A percentile compares a stretch with the other conserved stretches of the same genome.
Conservation (phyloP, 2,797 vertebrate species). For the Rhinatrema bivittatum region DNA sequence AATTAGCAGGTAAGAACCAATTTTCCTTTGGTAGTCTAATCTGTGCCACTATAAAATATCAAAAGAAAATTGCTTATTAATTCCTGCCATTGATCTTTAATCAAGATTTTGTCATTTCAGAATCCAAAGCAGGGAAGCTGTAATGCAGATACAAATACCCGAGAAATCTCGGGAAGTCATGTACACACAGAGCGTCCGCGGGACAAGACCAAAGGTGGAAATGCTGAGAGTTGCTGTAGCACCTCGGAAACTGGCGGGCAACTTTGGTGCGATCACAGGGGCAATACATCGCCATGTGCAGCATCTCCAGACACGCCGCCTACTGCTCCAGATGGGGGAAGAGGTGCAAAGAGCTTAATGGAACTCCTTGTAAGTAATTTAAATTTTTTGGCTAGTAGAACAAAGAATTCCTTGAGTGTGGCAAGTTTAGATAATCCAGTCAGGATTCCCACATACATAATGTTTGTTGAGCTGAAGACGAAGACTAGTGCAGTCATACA, state of each 20-base stretch:
- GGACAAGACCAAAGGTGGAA: slow-evolving; percentile 77
- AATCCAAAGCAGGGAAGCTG: slow-evolving; percentile 62
- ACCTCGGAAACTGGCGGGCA: slow-evolving; percentile 59
- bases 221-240: slow-evolving; percentile 63
- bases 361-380: slow-evolving; percentile 82
- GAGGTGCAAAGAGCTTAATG: slow-evolving; percentile 73
- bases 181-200: slow-evolving; percentile 55
- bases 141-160: slow-evolving; percentile 50
- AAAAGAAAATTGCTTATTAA: too few relatives aligned
- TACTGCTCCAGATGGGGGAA: slow-evolving; percentile 54
- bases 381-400: background rate
- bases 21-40: too few relatives aligned
- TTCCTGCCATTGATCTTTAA: too few relatives aligned
- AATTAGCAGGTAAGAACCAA: too few relatives aligned
- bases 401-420: background rate
- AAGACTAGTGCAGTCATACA: too few relatives aligned
- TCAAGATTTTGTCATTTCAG: too few relatives aligned
- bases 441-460: too few relatives aligned
- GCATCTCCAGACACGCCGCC: slow-evolving; percentile 53
- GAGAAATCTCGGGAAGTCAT: slow-evolving; percentile 55
- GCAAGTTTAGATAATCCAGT: too few relatives aligned
- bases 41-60: too few relatives aligned
- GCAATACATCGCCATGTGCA: slow-evolving; percentile 51
- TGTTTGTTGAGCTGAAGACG: too few relatives aligned
- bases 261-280: slow-evolving; percentile 70